These are phyloP conservation scores for Bostrychus sinensis DNA, from an alignment of 2,113 vertebrate species.

Conservation along the genomic window DNA sequence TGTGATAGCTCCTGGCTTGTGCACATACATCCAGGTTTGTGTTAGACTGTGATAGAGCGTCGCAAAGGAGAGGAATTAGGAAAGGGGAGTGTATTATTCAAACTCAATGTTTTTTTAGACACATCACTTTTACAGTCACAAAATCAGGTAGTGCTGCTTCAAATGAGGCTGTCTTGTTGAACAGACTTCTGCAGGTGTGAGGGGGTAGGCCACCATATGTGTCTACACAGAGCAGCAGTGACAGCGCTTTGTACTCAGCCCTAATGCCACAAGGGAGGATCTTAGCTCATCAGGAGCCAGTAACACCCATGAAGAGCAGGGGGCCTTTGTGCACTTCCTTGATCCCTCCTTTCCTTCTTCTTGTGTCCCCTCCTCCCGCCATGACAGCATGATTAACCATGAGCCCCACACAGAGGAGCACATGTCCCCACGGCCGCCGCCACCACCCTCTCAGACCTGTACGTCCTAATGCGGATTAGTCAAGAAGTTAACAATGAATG, in stretches of 20 bases:
- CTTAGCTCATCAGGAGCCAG: conserved; percentile 47
- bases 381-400: conserved; percentile 81
- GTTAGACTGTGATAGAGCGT: too few relatives aligned
- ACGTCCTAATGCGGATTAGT: conserved; percentile 82
- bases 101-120: too few relatives aligned
- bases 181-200: conserved; percentile 21
- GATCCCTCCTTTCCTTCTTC: conserved; percentile 64
- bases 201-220: conserved; percentile 21
- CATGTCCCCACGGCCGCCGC: conserved; percentile 82
- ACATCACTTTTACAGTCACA: too few relatives aligned
- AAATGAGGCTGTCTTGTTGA: background rate
- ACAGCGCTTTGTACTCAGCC: conserved; percentile 31
- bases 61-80: too few relatives aligned
- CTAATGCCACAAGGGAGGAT: conserved; percentile 46
- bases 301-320: conserved; percentile 70
- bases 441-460: conserved; percentile 81
- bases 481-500: conserved; percentile 82
- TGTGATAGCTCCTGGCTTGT: too few relatives aligned
- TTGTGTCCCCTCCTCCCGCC: conserved; percentile 70
- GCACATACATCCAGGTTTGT: too few relatives aligned
- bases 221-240: conserved; percentile 35
- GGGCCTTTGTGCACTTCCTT: conserved; percentile 68
- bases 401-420: conserved; percentile 75
- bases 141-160: too few relatives aligned
- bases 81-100: too few relatives aligned